phyloP scores from a whole-genome alignment of 2,113 vertebrate genomes.

The Indicator indicator region DNA sequence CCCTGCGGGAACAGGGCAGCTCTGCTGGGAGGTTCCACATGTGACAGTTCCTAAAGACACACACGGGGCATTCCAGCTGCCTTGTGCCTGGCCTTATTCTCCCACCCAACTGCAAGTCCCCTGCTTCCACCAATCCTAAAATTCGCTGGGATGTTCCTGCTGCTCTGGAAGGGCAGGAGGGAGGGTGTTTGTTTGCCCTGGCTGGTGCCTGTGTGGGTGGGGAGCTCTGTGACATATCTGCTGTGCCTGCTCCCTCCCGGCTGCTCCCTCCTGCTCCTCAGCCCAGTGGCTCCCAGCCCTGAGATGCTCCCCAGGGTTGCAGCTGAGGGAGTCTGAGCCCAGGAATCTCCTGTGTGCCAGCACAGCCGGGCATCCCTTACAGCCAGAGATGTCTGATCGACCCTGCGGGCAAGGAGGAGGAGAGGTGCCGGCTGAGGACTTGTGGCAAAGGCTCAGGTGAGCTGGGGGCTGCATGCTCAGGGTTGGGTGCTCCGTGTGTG shows the following conservation, averaged over 20 bases:
- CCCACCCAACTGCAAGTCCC: accelerated
- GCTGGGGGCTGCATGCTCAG: background rate
- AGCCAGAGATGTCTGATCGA: background rate
- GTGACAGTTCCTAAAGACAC: no score
- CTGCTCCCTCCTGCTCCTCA: background rate
- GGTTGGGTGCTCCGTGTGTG: accelerated
- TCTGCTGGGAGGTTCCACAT: accelerated
- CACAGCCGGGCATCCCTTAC: accelerated
- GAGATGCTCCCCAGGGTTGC: background rate
- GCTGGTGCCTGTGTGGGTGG: no score
- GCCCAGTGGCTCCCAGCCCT: background rate
- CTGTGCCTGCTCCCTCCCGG: background rate
- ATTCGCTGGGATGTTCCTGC: background rate
- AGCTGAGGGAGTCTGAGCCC: accelerated
- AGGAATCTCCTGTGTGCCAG: background rate
- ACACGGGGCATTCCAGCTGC: no score
- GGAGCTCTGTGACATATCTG: no score
- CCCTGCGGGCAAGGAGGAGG: background rate
- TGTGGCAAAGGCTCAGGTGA: background rate
- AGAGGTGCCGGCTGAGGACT: background rate
- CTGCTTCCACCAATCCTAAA: background rate
- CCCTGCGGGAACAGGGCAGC: background rate
- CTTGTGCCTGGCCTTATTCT: no score
- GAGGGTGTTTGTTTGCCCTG: background rate
- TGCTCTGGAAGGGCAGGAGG: background rate